These are phyloP conservation scores for Castor canadensis DNA, from an alignment of 2,113 vertebrate genomes.

Conservation along the genomic window DNA sequence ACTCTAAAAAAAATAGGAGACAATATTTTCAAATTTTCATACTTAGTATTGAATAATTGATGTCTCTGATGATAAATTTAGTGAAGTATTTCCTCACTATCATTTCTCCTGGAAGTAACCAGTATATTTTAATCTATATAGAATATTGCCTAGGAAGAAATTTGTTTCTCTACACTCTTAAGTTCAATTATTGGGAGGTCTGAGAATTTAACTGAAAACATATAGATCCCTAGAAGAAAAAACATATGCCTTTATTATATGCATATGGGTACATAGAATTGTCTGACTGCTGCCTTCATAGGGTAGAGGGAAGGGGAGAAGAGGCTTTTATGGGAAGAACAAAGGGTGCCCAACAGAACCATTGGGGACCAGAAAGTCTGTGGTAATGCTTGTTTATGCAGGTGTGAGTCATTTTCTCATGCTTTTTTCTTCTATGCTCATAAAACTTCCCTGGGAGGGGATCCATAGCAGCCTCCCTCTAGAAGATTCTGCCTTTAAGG, in stretches of 20 bases:
- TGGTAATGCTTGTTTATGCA: neutral
- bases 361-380: neutral
- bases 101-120: neutral
- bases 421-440: neutral
- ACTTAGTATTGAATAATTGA: neutral
- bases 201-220: neutral
- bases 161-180: neutral
- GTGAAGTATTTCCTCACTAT: neutral
- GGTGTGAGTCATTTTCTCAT: neutral
- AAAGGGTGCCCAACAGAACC: neutral
- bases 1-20: neutral
- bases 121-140: neutral
- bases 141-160: neutral
- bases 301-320: neutral
- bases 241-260: neutral
- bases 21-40: slow-evolving; percentile 10
- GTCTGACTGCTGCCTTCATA: too few relatives aligned
- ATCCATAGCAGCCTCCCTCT: neutral
- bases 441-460: neutral
- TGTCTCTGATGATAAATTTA: neutral
- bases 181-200: neutral
- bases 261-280: neutral
- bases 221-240: neutral
- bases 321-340: neutral
- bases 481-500: neutral